Percentiles rank a stretch among this genome's conserved stretches.
These are phyloP conservation scores for Sycobia sp. DNA, from an alignment of 1,140 invertebrate species.

Conservation along the genomic window DNA sequence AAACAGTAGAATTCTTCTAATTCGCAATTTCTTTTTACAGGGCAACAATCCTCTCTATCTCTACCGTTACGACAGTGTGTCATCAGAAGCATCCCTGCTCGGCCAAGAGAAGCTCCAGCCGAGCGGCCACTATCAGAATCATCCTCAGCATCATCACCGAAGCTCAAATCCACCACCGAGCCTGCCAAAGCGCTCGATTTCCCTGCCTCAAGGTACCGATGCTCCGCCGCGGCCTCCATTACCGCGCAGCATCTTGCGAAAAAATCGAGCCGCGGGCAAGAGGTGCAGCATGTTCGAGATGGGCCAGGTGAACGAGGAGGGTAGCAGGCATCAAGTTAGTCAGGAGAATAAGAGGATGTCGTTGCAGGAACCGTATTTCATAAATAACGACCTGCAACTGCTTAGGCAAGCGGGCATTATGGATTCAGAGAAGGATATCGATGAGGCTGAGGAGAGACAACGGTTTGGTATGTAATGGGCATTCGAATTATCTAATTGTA, in stretches of 20 bases:
- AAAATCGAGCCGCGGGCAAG: constrained; percentile 68
- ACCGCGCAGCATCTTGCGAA: constrained; percentile 73
- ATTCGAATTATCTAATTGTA: no score
- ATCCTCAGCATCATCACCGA: neutral
- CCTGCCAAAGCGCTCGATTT: constrained; percentile 70
- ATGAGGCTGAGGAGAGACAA: constrained; percentile 55
- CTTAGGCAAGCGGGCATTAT: constrained; percentile 45
- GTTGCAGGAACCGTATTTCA: constrained; percentile 73
- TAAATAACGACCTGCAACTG: constrained; percentile 65
- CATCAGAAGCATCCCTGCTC: constrained; percentile 69
- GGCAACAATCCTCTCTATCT: constrained; percentile 75
- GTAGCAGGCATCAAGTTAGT: constrained; percentile 40
- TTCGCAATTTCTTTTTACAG: neutral
- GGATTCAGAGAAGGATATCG: constrained; percentile 59
- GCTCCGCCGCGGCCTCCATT: constrained; percentile 72
- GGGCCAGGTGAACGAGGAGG: constrained; percentile 64
- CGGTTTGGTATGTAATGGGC: constrained; percentile 37
- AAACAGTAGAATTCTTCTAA: no score
- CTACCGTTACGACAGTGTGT: constrained; percentile 80
- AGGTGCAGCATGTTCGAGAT: constrained; percentile 83
- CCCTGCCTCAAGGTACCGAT: constrained; percentile 61
- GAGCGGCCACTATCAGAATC: neutral
- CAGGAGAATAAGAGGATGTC: constrained; percentile 72
- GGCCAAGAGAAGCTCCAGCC: constrained; percentile 57
- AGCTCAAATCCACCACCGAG: constrained; percentile 51